These are phyloP conservation scores for Cepaea nemoralis DNA, from an alignment of 1,140 invertebrate genomes.

Conservation along the genomic window DNA sequence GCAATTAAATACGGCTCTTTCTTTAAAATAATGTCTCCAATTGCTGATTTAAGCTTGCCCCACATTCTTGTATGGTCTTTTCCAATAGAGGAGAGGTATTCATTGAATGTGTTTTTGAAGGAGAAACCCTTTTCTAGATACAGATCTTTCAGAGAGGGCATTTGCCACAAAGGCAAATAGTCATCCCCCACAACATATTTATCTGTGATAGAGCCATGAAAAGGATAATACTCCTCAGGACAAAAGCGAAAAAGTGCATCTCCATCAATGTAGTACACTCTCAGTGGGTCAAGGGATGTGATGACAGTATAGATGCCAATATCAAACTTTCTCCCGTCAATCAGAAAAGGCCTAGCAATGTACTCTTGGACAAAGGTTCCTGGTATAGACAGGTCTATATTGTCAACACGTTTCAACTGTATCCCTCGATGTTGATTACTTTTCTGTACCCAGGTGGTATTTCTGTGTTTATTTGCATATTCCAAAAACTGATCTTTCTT, in stretches of 20 bases:
- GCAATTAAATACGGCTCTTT: constrained; percentile 80
- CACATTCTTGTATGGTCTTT: constrained; percentile 84
- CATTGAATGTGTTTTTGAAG: constrained; percentile 90
- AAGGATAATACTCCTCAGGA: constrained; percentile 91
- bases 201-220: constrained; percentile 83
- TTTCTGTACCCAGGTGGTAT: constrained; percentile 89
- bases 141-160: constrained; percentile 83
- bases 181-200: constrained; percentile 96
- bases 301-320: constrained; percentile 94
- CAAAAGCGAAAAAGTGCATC: constrained; percentile 94
- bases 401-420: constrained; percentile 78
- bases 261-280: constrained; percentile 89
- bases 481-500: constrained; percentile 81
- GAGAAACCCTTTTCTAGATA: constrained; percentile 84
- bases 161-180: constrained; percentile 94
- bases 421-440: constrained; percentile 93
- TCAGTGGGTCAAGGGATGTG: constrained; percentile 90
- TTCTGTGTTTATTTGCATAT: constrained; percentile 80
- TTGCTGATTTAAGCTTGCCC: constrained; percentile 84
- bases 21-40: constrained; percentile 80
- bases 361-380: constrained; percentile 93
- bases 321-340: constrained; percentile 86
- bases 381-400: constrained; percentile 81
- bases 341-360: constrained; percentile 81
- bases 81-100: constrained; percentile 79